A percentile compares a stretch with the other conserved stretches of the same genome.
Conservation (phyloP, 2,797 vertebrate species). For the Simalia tracyae region DNA sequence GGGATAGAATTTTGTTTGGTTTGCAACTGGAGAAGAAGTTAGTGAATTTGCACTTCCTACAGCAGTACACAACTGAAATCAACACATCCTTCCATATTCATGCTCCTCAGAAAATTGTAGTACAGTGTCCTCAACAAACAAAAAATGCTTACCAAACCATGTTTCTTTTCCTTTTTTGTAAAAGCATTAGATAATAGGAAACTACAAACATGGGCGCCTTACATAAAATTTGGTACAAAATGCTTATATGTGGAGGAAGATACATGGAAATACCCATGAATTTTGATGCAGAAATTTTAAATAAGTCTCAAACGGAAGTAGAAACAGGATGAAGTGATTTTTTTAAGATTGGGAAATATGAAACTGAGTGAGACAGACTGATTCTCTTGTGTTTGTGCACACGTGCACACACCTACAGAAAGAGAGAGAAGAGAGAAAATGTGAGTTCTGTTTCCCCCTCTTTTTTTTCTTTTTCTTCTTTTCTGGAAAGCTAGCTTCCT, state of each 20-base stretch:
- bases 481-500: constrained; percentile 68
- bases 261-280: not conserved
- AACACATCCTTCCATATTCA: not conserved
- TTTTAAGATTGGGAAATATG: not conserved
- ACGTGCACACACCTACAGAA: not conserved
- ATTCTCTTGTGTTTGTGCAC: not conserved
- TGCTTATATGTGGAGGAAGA: not conserved
- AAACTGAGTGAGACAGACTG: not conserved
- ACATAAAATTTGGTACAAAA: not conserved
- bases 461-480: constrained; percentile 45
- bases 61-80: not conserved
- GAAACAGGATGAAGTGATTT: not conserved
- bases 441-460: constrained; percentile 13
- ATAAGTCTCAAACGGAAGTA: not conserved
- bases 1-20: not conserved
- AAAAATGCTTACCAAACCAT: not conserved
- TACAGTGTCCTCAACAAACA: not conserved
- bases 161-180: not conserved
- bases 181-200: not conserved
- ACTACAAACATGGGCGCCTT: not conserved
- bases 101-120: not conserved
- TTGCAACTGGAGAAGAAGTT: not conserved
- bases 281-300: not conserved
- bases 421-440: not conserved
- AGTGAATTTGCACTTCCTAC: not conserved